Base-by-base conservation (phyloP, 2,888 invertebrate species). In the Ptycholaimellus sp. region DNA sequence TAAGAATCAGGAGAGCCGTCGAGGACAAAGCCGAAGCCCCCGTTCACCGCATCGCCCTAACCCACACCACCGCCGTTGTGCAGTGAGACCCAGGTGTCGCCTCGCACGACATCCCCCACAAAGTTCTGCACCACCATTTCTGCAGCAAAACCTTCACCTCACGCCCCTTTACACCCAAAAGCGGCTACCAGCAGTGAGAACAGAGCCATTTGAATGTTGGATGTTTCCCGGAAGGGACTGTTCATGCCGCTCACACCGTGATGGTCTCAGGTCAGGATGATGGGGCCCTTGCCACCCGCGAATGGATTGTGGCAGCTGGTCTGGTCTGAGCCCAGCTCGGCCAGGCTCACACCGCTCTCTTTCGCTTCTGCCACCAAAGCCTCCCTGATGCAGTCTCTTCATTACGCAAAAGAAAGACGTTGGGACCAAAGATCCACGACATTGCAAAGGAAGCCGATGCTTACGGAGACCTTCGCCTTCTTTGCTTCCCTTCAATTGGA, bases 221-320 rank as follows among this genome's bases (percentile, higher is more conserved):
- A 66, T 1, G 70, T 70, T 51, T 70, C 70, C 20, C 70, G 51
- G 56, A 61, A 70, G 2, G 70, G 70, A 44, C 68, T 68, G 54
- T 71, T 70, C 1, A 70, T 68, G 14, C 70, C 70, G 41, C 68
- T 68, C 19, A 71, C 70, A 50, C 71, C 70, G 53, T 71, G 70
- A 49, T 70, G 70, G 52, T 70, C 70, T 9, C 70, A 52, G 42
- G 68, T 68, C 20, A 70, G 55, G 2, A 71, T 66, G n/a, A 70
- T 60, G 5, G 69, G 66, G 3, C 60, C 67, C 63, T 66, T 70
- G 1, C 70, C 71, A 1, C 69, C 70, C 31, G 61, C 60, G 51
- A 61, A 69, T 1, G 69, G 69, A 48, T 68, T 68, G 50, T 71
- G 70, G 35, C 68, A 67, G 0, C 69, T 69, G 0, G 70, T 71